Evolutionary conservation across 2,113 vertebrate genomes (phyloP).

Genomic region (Hiodon alosoides): DNA sequence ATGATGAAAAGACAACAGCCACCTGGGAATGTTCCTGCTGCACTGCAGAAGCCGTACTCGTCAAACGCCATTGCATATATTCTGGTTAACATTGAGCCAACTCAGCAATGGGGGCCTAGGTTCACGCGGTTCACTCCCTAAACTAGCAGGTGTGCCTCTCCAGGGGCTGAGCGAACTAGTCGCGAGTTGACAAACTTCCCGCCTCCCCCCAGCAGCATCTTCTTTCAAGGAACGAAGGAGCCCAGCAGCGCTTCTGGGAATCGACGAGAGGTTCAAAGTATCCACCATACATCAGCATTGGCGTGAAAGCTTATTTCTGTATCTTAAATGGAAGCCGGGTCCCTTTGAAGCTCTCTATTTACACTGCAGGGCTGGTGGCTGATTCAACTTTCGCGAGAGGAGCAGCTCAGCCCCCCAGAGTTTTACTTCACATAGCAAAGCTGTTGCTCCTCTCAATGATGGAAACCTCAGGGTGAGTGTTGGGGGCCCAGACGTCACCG

Average conservation of each 20-base stretch:
- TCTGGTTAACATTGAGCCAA: no score
- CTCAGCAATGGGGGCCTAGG: no score
- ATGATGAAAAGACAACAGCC: no score
- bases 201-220: background rate
- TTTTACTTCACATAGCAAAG: no score
- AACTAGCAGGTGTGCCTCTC: background rate
- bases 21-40: no score
- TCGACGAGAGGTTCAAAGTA: background rate
- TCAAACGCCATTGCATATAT: no score
- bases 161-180: background rate
- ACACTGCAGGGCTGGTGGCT: conserved; percentile 1
- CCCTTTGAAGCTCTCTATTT: conserved; percentile 18
- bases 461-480: no score
- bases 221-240: conserved; percentile 1
- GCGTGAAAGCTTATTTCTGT: background rate
- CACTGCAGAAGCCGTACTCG: no score
- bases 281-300: background rate
- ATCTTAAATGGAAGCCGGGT: conserved; percentile 12
- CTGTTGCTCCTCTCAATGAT: no score
- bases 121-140: no score
- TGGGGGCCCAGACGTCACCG: no score
- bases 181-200: background rate
- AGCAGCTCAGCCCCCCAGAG: background rate
- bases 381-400: background rate
- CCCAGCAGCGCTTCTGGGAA: background rate